Base-by-base conservation (phyloP, 2,113 vertebrate genomes). In the Gulo gulo region DNA sequence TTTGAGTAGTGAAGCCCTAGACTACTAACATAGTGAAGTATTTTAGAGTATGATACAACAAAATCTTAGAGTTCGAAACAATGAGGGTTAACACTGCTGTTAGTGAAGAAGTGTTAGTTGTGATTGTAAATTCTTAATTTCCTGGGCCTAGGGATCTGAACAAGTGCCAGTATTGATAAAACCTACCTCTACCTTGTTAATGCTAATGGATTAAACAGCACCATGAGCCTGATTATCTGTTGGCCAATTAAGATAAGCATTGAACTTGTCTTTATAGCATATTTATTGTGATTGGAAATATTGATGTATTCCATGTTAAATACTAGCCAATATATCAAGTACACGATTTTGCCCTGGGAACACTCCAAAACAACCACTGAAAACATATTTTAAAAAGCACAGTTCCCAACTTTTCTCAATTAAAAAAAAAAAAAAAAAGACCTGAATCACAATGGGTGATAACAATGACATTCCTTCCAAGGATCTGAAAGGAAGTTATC, bases 161-260 rank as follows among this genome's bases (percentile, higher is more conserved):
- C 96, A 98, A 99, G 97, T 99, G 98, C 98, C 98, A 98, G 97
- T 98, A 99, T 99, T 98, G 98, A 99, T 98, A 98, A 98, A 98
- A 98, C 80, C 97, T 99, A 99, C 97, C 97, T 98, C 96, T 98
- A 96, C 91, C 96, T 98, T 98, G 98, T 98, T 99, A 99, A 98
- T 98, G 97, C 87, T 98, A 98, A 99, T 99, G 97, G 98, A 99
- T 98, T 98, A 98, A 98, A 98, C 93, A 97, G 97, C 89, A 97
- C 90, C 98, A 98, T 97, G 95, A 98, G 86, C 97, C 96, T 98
- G 98, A 98, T 99, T 98, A 99, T 99, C 98, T 99, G 98, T 98
- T 99, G 98, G 98, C 98, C 98, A 98, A 99, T 99, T 99, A 99
- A 98, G 99, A 99, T 98, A 98, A 99, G 98, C 97, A 98, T 91